Percentiles rank a stretch among this genome's conserved stretches.
Evolutionary conservation across 2,888 invertebrate genomes (phyloP).

Genomic region (Phania funesta): DNA sequence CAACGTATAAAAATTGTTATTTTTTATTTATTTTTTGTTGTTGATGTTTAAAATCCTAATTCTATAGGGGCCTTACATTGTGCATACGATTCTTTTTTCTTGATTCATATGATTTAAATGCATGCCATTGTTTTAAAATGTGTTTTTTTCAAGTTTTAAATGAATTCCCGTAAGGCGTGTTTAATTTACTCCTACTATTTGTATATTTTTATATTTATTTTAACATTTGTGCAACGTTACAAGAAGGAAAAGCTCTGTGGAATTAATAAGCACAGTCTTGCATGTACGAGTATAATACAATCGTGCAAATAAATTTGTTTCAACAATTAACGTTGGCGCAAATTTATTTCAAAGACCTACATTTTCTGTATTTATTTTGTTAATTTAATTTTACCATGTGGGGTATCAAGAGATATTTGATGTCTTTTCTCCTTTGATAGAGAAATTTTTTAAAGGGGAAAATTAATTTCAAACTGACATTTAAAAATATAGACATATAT

Average conservation of each 20-base stretch:
- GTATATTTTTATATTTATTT: conserved; percentile 6
- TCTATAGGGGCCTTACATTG: not conserved
- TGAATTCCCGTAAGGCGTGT: conserved; percentile 57
- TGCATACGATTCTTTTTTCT: not conserved
- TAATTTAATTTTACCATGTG: not conserved
- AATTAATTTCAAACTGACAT: not conserved
- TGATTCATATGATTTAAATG: conserved; percentile 24
- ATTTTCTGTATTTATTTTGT: conserved; percentile 36
- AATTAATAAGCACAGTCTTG: conserved; percentile 29
- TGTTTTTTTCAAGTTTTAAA: conserved; percentile 39
- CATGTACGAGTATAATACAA: not conserved
- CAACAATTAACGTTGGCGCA: conserved; percentile 45
- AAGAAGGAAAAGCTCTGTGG: not conserved
- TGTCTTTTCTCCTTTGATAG: not conserved
- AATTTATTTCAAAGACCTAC: conserved; percentile 51
- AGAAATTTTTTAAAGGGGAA: not conserved
- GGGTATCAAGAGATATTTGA: conserved; percentile 16
- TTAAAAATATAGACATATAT: not conserved
- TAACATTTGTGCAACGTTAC: conserved; percentile 9
- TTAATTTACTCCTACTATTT: conserved; percentile 54
- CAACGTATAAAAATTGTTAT: too few relatives aligned
- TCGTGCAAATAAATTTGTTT: conserved; percentile 23
- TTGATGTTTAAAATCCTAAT: not conserved
- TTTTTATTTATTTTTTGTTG: not conserved
- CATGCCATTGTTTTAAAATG: conserved; percentile 46